phyloP scores from a whole-genome alignment of 2,888 invertebrate genomes.

The Apoderus coryli region DNA sequence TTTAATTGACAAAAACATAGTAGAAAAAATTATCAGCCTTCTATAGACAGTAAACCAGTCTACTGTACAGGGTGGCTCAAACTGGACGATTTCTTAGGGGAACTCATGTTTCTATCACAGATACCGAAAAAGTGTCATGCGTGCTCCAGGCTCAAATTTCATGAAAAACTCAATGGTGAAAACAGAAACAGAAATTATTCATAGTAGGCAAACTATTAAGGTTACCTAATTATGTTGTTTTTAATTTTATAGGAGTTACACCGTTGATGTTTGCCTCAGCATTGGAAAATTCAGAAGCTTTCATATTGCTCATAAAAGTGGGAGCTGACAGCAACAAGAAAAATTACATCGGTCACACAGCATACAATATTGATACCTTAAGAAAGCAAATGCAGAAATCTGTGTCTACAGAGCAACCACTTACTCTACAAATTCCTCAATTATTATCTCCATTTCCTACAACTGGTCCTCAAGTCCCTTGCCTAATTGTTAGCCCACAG shows the following conservation, averaged over 20 bases:
- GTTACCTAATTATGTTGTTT: conserved; percentile 4
- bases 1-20: too few relatives aligned
- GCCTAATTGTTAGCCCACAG: conserved; percentile 1
- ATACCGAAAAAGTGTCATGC: too few relatives aligned
- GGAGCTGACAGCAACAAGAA: conserved; percentile 20
- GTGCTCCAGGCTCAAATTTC: too few relatives aligned
- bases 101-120: too few relatives aligned
- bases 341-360: conserved; percentile 21
- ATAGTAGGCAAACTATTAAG: too few relatives aligned
- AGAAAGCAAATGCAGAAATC: conserved; percentile 14
- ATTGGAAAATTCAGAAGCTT: conserved; percentile 21
- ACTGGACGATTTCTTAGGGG: too few relatives aligned
- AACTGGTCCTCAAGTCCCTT: neutral
- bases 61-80: too few relatives aligned
- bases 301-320: conserved; percentile 19
- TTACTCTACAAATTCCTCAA: neutral
- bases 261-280: conserved; percentile 29
- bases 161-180: too few relatives aligned
- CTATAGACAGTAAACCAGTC: too few relatives aligned
- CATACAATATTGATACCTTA: conserved; percentile 19
- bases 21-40: too few relatives aligned
- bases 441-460: conserved; percentile 3
- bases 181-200: too few relatives aligned
- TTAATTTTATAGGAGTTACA: conserved; percentile 23
- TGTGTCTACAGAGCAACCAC: neutral